Conservation (phyloP, 2,113 vertebrate genomes). For the Cyphomyrus plagiostoma region DNA sequence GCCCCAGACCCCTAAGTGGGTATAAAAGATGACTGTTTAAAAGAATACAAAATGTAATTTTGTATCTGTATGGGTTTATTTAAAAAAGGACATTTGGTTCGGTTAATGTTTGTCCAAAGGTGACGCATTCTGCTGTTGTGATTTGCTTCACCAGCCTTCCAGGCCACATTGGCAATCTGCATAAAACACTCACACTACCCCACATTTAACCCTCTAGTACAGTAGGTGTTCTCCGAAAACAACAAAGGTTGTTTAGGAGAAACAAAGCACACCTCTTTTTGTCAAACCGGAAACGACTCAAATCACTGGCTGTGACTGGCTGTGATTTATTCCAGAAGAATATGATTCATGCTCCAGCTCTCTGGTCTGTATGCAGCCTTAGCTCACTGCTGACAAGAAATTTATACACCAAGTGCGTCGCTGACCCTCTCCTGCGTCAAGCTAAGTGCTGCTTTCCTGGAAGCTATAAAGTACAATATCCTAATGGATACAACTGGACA, state of each 20-base stretch:
- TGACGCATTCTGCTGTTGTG: background rate
- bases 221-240: background rate
- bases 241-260: conserved; percentile 41
- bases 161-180: background rate
- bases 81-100: background rate
- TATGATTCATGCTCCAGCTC: conserved; percentile 35
- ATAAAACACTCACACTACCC: background rate
- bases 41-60: background rate
- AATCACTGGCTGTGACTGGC: conserved; percentile 32
- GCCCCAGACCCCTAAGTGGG: background rate
- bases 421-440: background rate
- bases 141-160: background rate
- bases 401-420: conserved; percentile 32
- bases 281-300: conserved; percentile 37
- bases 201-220: background rate
- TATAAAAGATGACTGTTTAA: background rate
- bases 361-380: conserved; percentile 32
- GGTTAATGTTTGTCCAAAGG: background rate
- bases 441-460: conserved; percentile 6
- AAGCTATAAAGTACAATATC: conserved; percentile 11
- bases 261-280: conserved; percentile 34
- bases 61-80: background rate
- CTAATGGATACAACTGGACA: background rate
- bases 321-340: conserved; percentile 40
- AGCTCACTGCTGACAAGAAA: conserved; percentile 41